Evolutionary conservation across 2,113 vertebrate species (phyloP).

Genomic region (Ochotona curzoniae): DNA sequence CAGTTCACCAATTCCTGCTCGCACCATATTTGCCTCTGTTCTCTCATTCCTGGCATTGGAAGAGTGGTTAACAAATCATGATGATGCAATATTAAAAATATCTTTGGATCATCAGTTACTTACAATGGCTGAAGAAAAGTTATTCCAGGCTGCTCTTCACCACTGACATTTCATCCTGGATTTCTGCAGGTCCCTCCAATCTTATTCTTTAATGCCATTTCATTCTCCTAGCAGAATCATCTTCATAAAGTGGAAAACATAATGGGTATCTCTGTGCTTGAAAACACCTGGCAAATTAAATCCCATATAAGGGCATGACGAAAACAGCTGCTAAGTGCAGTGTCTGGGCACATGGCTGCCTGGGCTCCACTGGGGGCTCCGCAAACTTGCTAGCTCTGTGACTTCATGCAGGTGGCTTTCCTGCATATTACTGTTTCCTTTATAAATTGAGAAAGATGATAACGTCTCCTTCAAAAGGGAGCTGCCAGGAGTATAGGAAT

Average conservation of each 20-base stretch:
- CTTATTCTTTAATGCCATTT: background rate
- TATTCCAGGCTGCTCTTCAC: background rate
- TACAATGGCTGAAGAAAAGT: background rate
- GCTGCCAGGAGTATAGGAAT: background rate
- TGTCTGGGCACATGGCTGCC: accelerated
- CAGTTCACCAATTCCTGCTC: background rate
- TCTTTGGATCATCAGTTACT: background rate
- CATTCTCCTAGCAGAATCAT: background rate
- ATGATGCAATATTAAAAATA: background rate
- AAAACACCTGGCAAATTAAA: background rate
- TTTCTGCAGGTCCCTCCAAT: background rate
- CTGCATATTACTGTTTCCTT: background rate
- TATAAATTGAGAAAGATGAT: background rate
- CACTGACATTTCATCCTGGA: background rate
- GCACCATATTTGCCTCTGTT: accelerated
- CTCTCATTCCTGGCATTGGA: background rate
- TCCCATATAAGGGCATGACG: background rate
- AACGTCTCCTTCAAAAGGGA: background rate
- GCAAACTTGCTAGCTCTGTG: no score
- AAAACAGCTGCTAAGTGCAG: background rate
- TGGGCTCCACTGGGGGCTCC: background rate
- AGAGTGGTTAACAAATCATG: background rate
- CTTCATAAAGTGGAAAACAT: background rate
- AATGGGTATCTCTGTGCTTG: background rate
- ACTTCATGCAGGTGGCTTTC: background rate